These are phyloP conservation scores for Caenorhabditis sp. DNA, from an alignment of 2,888 invertebrate species.

Conservation along the genomic window DNA sequence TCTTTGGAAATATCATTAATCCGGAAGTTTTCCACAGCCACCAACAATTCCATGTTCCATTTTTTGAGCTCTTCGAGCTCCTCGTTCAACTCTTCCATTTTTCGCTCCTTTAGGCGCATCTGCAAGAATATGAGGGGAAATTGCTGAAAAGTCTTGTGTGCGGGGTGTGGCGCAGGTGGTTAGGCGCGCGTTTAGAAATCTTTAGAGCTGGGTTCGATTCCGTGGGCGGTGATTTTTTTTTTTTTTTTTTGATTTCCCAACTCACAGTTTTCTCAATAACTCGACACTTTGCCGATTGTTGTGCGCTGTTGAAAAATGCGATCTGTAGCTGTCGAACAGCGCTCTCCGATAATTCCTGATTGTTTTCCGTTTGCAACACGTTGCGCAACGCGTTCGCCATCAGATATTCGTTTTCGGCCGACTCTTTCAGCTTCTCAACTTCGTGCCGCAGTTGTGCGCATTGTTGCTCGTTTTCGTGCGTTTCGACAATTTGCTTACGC, in stretches of 20 bases:
- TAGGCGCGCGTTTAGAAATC: too few relatives aligned
- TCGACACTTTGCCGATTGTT: slow-evolving; percentile 20
- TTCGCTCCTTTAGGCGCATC: slow-evolving; percentile 42
- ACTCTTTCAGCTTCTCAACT: slow-evolving; percentile 11
- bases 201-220: too few relatives aligned
- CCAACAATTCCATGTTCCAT: too few relatives aligned
- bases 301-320: slow-evolving; percentile 27
- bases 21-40: too few relatives aligned
- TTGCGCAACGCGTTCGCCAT: background rate
- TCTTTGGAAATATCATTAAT: too few relatives aligned
- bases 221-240: slow-evolving; percentile 6
- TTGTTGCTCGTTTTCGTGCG: slow-evolving; percentile 16
- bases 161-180: too few relatives aligned
- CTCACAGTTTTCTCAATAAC: background rate
- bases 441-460: background rate
- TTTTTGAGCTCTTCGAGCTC: slow-evolving; percentile 47
- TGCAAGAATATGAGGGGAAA: background rate
- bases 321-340: slow-evolving; percentile 21
- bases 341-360: slow-evolving; percentile 20
- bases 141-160: too few relatives aligned
- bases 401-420: background rate
- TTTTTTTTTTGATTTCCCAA: background rate
- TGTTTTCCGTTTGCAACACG: slow-evolving; percentile 3
- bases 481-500: slow-evolving; percentile 20
- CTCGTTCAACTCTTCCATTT: slow-evolving; percentile 36